Evolutionary conservation across 2,888 invertebrate species (phyloP).

Genomic region (Conchocele bisecta): DNA sequence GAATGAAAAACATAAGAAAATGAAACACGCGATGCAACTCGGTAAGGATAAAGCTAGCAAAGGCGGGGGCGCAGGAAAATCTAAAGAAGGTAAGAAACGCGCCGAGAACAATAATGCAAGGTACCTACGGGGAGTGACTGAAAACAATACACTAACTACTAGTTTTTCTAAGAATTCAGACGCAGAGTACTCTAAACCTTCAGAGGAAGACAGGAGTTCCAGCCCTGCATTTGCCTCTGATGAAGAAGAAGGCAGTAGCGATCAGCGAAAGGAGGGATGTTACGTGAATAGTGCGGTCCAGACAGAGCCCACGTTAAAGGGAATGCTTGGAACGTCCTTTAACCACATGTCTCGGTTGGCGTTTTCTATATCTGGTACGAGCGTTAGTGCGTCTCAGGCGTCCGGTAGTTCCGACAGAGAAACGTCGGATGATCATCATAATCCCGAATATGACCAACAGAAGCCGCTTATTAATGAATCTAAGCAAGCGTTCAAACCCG

Average conservation of each 20-base stretch:
- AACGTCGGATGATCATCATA: slow-evolving; percentile 27
- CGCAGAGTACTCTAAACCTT: slow-evolving; percentile 58
- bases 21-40: slow-evolving; percentile 80
- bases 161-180: slow-evolving; percentile 71
- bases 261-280: slow-evolving; percentile 58
- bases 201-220: slow-evolving; percentile 91
- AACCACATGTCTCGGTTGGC: slow-evolving; percentile 65
- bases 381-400: slow-evolving; percentile 56
- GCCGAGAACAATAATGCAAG: slow-evolving; percentile 63
- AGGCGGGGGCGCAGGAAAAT: slow-evolving; percentile 22
- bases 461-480: slow-evolving; percentile 36
- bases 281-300: slow-evolving; percentile 70
- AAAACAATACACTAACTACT: slow-evolving; percentile 64
- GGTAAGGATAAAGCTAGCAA: slow-evolving; percentile 73
- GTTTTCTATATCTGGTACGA: slow-evolving; percentile 63
- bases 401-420: slow-evolving; percentile 46
- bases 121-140: slow-evolving; percentile 49
- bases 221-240: slow-evolving; percentile 97
- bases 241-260: slow-evolving; percentile 86
- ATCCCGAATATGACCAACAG: slow-evolving; percentile 14
- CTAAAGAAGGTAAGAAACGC: slow-evolving; percentile 52
- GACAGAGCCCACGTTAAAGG: slow-evolving; percentile 66
- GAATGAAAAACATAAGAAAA: slow-evolving; percentile 95
- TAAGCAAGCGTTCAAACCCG: slow-evolving; percentile 19
- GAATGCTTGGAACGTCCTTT: slow-evolving; percentile 63